Conservation (phyloP, 2,797 vertebrate genomes). For the Emydoidea blandingii region DNA sequence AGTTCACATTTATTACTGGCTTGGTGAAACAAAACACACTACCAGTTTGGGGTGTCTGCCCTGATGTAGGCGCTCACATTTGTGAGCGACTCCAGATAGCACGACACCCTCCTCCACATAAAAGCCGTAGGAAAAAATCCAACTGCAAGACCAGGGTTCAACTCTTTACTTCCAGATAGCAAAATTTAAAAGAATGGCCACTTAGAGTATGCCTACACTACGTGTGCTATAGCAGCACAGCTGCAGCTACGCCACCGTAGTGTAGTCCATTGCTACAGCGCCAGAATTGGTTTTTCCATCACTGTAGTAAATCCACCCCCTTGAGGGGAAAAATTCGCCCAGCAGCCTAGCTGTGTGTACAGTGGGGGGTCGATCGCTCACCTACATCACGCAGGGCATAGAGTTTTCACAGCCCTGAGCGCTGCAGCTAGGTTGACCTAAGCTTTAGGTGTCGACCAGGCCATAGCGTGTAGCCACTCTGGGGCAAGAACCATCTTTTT, state of each 20-base stretch:
- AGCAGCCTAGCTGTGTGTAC: background rate
- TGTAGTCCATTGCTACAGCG: fast-evolving
- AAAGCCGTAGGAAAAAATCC: background rate
- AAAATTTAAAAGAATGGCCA: background rate
- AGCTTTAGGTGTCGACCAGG: background rate
- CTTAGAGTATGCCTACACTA: background rate
- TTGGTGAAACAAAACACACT: background rate
- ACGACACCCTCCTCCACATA: background rate
- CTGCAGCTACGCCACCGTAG: background rate
- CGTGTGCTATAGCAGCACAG: background rate
- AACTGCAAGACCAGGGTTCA: background rate
- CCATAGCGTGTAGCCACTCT: background rate
- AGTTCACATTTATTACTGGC: background rate
- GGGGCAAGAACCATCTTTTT: background rate
- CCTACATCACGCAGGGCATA: background rate
- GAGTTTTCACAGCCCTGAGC: background rate
- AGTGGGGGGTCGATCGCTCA: background rate
- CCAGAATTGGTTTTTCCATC: background rate
- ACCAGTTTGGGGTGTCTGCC: background rate
- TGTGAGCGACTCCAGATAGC: no score
- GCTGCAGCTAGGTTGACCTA: background rate
- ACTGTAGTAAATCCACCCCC: background rate
- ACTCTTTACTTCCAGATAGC: background rate
- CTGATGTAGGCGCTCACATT: no score
- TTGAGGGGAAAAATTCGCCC: background rate